Conservation (phyloP, 2,113 vertebrate species). For the Scopus umbretta region DNA sequence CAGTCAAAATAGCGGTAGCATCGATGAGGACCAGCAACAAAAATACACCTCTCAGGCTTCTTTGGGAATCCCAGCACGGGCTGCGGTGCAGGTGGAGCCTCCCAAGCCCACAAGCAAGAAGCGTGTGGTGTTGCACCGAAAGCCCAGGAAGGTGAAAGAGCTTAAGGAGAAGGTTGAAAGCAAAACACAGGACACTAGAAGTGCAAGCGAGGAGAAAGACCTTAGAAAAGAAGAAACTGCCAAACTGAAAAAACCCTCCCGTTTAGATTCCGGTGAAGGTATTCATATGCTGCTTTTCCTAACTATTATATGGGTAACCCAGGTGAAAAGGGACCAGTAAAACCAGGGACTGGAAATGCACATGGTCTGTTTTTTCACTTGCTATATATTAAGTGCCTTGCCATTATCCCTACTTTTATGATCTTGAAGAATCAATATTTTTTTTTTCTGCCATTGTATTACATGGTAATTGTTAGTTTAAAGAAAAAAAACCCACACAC, state of each 20-base stretch:
- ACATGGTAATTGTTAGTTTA: neutral
- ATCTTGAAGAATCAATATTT: neutral
- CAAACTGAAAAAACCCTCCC: neutral
- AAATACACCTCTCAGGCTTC: slow-evolving; percentile 71
- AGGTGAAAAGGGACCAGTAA: neutral
- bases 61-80: slow-evolving; percentile 55
- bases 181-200: slow-evolving; percentile 26
- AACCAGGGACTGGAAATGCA: neutral
- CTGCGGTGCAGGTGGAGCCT: slow-evolving; percentile 3
- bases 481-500: neutral
- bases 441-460: neutral
- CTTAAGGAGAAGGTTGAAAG: slow-evolving; percentile 79
- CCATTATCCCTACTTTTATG: neutral
- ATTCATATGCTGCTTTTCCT: neutral
- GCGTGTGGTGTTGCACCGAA: slow-evolving; percentile 64
- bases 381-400: neutral
- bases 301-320: accelerated
- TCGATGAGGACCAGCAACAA: slow-evolving; percentile 75
- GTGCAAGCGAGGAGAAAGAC: neutral
- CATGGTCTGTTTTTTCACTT: neutral
- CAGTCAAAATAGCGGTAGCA: slow-evolving; percentile 68
- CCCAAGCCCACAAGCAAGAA: slow-evolving; percentile 11
- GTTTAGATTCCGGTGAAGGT: slow-evolving; percentile 56
- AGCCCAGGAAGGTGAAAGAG: slow-evolving; percentile 81
- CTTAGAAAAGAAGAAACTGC: slow-evolving; percentile 26